These are phyloP conservation scores for Drosophila meridionalis DNA, from an alignment of 2,888 invertebrate genomes.

Conservation along the genomic window DNA sequence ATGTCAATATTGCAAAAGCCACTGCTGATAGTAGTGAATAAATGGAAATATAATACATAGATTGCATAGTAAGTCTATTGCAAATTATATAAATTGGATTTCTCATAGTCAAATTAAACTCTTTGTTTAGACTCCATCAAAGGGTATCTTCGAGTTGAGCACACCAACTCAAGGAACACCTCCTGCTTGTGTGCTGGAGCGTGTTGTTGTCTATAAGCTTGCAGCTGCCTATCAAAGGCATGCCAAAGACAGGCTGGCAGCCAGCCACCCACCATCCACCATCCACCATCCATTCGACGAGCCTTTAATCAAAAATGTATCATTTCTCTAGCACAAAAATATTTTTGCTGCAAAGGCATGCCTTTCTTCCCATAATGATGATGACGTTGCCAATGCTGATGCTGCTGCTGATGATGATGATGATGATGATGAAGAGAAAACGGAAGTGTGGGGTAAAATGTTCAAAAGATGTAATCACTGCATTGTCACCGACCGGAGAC, in stretches of 20 bases:
- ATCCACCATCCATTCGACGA: conserved; percentile 33
- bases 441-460: conserved; percentile 57
- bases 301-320: conserved; percentile 81
- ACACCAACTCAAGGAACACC: neutral
- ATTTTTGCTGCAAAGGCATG: conserved; percentile 72
- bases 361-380: conserved; percentile 55
- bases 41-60: neutral
- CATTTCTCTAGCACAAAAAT: conserved; percentile 64
- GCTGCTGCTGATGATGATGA: neutral
- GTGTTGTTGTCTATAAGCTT: conserved; percentile 8
- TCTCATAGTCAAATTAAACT: neutral
- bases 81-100: neutral
- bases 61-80: neutral
- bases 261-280: conserved; percentile 21
- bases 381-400: conserved; percentile 1
- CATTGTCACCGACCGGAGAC: conserved; percentile 75
- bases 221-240: conserved; percentile 54
- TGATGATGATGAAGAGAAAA: conserved; percentile 29
- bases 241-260: conserved; percentile 51
- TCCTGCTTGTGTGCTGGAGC: neutral
- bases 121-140: neutral
- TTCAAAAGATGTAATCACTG: conserved; percentile 81
- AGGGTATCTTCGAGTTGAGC: conserved; percentile 19
- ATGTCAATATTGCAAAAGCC: neutral
- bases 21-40: neutral